Conservation (phyloP, 2,888 invertebrate genomes). For the Euplagia quadripunctaria region DNA sequence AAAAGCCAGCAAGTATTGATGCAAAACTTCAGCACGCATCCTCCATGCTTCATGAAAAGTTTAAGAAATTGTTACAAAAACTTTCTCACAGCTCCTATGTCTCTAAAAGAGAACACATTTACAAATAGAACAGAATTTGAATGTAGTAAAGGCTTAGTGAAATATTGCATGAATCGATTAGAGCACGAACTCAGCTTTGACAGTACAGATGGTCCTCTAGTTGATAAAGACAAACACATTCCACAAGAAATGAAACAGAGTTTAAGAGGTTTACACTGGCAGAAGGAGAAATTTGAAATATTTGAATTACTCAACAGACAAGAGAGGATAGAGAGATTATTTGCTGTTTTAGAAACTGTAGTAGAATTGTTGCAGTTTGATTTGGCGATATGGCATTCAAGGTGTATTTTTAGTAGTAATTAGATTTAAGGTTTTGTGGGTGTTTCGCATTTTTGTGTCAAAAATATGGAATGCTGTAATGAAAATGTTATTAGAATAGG, state of each 20-base stretch:
- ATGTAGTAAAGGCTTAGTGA: conserved; percentile 71
- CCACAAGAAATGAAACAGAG: conserved; percentile 73
- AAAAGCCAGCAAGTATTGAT: conserved; percentile 74
- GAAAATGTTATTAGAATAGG: too few relatives aligned
- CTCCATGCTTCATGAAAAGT: conserved; percentile 69
- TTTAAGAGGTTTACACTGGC: conserved; percentile 75
- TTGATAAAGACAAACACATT: conserved; percentile 69
- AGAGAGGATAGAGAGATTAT: conserved; percentile 83
- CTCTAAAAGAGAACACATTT: conserved; percentile 69
- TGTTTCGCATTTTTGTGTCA: too few relatives aligned
- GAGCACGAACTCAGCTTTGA: conserved; percentile 72
- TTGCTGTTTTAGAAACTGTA: conserved; percentile 81
- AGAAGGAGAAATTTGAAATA: conserved; percentile 78
- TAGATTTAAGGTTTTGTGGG: too few relatives aligned
- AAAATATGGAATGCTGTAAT: too few relatives aligned
- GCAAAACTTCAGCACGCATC: conserved; percentile 74
- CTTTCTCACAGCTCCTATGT: conserved; percentile 75
- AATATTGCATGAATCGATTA: conserved; percentile 77
- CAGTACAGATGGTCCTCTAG: conserved; percentile 70
- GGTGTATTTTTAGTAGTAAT: conserved; percentile 59
- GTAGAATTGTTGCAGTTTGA: conserved; percentile 86
- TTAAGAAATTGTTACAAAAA: conserved; percentile 71
- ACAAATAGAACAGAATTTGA: conserved; percentile 71
- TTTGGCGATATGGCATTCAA: conserved; percentile 86
- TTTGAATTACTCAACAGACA: conserved; percentile 72